phyloP scores from a whole-genome alignment of 2,888 invertebrate species.

The Nymphalis c-album region DNA sequence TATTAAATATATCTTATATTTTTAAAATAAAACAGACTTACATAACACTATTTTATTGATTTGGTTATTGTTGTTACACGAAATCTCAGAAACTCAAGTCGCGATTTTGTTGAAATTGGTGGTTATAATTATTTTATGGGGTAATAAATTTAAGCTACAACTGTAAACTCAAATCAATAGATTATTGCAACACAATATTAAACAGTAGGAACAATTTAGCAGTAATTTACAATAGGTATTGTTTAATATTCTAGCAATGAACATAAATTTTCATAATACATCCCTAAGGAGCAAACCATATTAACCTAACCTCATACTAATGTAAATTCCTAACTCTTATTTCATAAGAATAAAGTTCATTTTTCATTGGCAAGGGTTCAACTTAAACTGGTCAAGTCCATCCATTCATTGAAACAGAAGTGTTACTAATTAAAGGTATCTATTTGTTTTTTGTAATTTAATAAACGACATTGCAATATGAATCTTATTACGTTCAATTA shows the following conservation, averaged over 20 bases:
- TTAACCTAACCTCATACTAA: conserved; percentile 21
- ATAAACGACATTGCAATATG: conserved; percentile 36
- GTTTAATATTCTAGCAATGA: conserved; percentile 27
- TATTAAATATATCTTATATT: neutral
- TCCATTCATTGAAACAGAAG: conserved; percentile 39
- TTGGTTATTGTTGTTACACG: neutral
- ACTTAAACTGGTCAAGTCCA: conserved; percentile 21
- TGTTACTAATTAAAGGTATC: conserved; percentile 39
- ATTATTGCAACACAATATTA: conserved; percentile 24
- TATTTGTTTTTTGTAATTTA: conserved; percentile 30
- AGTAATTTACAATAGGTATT: conserved; percentile 36
- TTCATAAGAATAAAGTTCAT: conserved; percentile 34
- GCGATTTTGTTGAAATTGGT: neutral
- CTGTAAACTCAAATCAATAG: conserved; percentile 23
- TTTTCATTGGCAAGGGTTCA: conserved; percentile 34
- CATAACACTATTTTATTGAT: too few species aligned
- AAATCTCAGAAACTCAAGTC: neutral
- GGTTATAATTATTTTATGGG: conserved; percentile 23
- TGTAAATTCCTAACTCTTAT: conserved; percentile 34
- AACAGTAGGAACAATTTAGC: conserved; percentile 31
- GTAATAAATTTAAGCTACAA: conserved; percentile 23
- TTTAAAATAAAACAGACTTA: neutral
- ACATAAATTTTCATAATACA: conserved; percentile 37
- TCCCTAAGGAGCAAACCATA: conserved; percentile 40
- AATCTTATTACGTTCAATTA: conserved; percentile 11